Conservation (phyloP, 2,888 invertebrate species). For the Platycheirus rosarum region DNA sequence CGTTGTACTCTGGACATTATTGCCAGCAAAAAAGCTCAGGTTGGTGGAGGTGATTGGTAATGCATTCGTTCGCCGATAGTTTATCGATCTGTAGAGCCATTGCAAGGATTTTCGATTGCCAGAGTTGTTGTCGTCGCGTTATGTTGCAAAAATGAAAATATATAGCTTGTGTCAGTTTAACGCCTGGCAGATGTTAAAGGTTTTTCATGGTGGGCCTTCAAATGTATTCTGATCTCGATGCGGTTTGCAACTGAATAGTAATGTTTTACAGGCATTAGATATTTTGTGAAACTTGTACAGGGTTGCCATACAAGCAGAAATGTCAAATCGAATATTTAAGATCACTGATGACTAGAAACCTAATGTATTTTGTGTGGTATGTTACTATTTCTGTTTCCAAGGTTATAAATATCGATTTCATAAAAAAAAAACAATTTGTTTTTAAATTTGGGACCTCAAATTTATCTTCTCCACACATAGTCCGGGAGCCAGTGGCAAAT, state of each 20-base stretch:
- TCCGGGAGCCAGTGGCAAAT: no score
- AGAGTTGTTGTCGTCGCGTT: slow-evolving; percentile 13
- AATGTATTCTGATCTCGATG: slow-evolving; percentile 13
- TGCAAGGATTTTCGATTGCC: not conserved
- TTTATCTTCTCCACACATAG: no score
- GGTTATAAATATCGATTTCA: no score
- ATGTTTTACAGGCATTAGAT: not conserved
- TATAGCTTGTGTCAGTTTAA: not conserved
- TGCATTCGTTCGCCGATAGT: not conserved
- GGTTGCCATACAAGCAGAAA: no score
- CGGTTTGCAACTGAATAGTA: not conserved
- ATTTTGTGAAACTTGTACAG: not conserved
- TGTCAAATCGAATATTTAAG: no score
- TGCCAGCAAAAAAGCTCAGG: not conserved
- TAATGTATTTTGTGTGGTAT: no score
- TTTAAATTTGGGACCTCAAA: no score
- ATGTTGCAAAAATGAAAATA: not conserved
- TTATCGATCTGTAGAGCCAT: not conserved
- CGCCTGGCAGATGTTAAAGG: not conserved
- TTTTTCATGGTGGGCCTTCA: slow-evolving; percentile 24
- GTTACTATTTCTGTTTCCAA: no score
- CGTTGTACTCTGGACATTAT: slow-evolving; percentile 14
- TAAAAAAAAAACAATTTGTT: no score
- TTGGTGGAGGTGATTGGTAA: slow-evolving; percentile 22
- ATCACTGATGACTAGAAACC: no score